phyloP scores from a whole-genome alignment of 2,797 vertebrate species.

The Aldrovandia affinis region DNA sequence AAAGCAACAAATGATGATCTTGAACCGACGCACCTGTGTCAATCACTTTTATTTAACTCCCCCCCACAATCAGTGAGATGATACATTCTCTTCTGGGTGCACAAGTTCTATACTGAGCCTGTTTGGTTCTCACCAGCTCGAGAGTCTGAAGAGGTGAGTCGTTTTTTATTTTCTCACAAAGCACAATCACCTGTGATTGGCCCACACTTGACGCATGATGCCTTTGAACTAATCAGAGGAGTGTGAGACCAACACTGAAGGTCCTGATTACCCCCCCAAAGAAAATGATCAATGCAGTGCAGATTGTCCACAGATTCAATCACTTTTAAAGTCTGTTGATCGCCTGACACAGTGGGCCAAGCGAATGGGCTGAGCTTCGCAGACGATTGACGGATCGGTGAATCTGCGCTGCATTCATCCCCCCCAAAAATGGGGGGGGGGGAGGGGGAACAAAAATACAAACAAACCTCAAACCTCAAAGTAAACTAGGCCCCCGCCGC shows the following conservation, averaged over 20 bases:
- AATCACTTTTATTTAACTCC: too few species aligned
- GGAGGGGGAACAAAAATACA: too few species aligned
- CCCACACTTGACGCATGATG: neutral
- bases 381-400: neutral
- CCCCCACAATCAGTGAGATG: neutral
- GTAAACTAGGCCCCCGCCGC: neutral
- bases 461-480: neutral
- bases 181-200: neutral
- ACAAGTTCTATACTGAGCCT: neutral
- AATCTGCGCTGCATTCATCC: neutral
- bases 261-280: too few species aligned
- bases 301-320: neutral
- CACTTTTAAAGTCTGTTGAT: neutral
- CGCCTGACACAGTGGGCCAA: neutral
- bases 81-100: neutral
- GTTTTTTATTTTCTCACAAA: neutral
- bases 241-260: neutral
- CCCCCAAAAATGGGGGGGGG: too few species aligned
- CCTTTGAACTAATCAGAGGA: neutral
- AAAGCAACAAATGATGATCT: too few species aligned
- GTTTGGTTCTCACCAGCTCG: neutral
- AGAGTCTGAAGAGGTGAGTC: neutral
- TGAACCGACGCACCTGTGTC: too few species aligned
- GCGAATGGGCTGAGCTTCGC: neutral
- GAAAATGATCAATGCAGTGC: neutral